These are phyloP conservation scores for Prunella strophiata DNA, from an alignment of 2,797 vertebrate species.

Conservation along the genomic window DNA sequence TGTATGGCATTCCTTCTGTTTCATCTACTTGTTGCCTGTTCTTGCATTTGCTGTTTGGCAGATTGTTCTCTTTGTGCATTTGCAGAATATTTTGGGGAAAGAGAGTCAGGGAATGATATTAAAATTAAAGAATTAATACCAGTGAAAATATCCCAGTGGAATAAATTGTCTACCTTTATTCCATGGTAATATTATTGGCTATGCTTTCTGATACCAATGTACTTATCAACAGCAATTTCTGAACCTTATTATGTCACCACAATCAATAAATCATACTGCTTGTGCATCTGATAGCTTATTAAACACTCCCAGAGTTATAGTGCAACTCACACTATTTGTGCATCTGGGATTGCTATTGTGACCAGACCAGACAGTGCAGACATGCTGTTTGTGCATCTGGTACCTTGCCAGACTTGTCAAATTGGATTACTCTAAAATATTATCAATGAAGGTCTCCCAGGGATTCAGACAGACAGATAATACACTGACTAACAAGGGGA, in stretches of 20 bases:
- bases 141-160: not conserved
- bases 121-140: not conserved
- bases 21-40: not conserved
- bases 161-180: not conserved
- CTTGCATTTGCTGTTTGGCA: not conserved
- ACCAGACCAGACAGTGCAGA: not conserved
- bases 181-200: not conserved
- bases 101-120: accelerated
- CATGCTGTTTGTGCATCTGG: not conserved
- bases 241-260: not conserved
- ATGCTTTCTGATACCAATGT: not conserved
- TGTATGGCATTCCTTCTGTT: not conserved
- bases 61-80: not conserved
- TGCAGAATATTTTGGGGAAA: not conserved
- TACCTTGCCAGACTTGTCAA: not conserved
- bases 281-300: not conserved
- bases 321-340: not conserved
- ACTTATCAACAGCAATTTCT: not conserved
- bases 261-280: not conserved
- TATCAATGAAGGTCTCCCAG: not conserved
- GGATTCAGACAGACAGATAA: not conserved
- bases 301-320: not conserved
- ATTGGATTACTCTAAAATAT: not conserved
- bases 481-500: accelerated
- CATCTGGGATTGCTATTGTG: not conserved